Base-by-base conservation (phyloP, 2,113 vertebrate genomes). In the Microcebus lehilahytsara region DNA sequence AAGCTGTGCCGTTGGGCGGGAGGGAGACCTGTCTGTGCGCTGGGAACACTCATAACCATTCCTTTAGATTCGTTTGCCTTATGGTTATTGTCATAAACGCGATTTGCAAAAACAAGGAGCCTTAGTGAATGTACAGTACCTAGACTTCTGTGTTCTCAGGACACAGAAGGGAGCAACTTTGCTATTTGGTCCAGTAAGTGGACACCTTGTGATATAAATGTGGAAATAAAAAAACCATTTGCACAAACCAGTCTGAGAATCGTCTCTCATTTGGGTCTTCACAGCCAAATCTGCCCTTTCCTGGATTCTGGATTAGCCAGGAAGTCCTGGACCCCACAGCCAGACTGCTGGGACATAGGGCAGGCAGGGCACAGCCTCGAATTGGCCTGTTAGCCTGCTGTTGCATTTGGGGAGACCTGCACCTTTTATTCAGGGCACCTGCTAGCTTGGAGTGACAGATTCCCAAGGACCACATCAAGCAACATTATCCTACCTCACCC, bases 1-100 rank as follows among this genome's bases (percentile, higher is more conserved):
- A 98, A 58, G 99, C 98, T 98, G 98, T 99, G 98, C 98, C 98
- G 98, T 98, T 98, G 99, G 98, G 95, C 92, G 93, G 98, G 98
- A 97, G 98, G 98, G 98, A 98, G 98, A 98, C 98, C 98, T 99
- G 98, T 98, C 99, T 98, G 99, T 98, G 99, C 98, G 99, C 99
- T 99, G 99, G 99, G 99, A 99, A 99, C 99, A 99, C 99, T 99
- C 99, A 98, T 99, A 98, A 99, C 98, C 99, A 99, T 99, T 99
- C 99, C 99, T 99, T 99, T 99, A 99, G 98, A 99, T 99, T 99
- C 98, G 99, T 99, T 99, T 99, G 99, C 99, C 99, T 99, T 99
- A 99, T 98, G 99, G 98, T 98, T 98, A 98, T 98, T 98, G 98
- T 99, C 98, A 99, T 99, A 98, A 99, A 99, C 97, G 98, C 99